Conservation (phyloP, 2,888 invertebrate genomes). For the Melipona beecheii region DNA sequence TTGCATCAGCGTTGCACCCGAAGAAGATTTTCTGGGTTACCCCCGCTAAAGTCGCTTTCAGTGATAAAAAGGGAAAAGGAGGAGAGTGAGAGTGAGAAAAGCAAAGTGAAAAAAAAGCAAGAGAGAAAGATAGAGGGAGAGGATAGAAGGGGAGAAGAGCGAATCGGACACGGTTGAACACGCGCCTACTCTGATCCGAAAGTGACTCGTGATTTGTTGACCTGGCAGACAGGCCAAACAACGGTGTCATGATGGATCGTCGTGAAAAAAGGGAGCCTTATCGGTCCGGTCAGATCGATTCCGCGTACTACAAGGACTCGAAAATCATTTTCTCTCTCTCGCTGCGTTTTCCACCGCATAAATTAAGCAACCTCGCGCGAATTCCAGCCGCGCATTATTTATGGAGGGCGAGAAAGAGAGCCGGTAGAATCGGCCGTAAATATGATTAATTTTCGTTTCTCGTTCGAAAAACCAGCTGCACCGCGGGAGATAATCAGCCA, state of each 20-base stretch:
- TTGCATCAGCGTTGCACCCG: too few species aligned
- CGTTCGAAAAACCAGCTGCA: slow-evolving; percentile 56
- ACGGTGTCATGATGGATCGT: slow-evolving; percentile 64
- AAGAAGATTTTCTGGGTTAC: too few species aligned
- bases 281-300: slow-evolving; percentile 59
- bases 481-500: slow-evolving; percentile 38
- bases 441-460: slow-evolving; percentile 74
- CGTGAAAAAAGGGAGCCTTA: slow-evolving; percentile 52
- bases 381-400: slow-evolving; percentile 74
- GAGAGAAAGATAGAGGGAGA: background rate
- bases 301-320: slow-evolving; percentile 57
- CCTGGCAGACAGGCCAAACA: slow-evolving; percentile 51
- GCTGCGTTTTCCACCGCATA: slow-evolving; percentile 67
- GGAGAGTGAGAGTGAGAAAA: too few species aligned
- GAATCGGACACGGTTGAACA: slow-evolving; percentile 37
- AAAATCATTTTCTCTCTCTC: slow-evolving; percentile 6
- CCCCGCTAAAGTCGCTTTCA: too few species aligned
- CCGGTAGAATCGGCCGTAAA: slow-evolving; percentile 61
- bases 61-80: too few species aligned
- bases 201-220: slow-evolving; percentile 65
- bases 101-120: too few species aligned
- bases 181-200: slow-evolving; percentile 18
- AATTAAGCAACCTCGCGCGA: slow-evolving; percentile 71
- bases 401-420: slow-evolving; percentile 47
- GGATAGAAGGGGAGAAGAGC: slow-evolving; percentile 3